Evolutionary conservation across 2,888 invertebrate genomes (phyloP).

Genomic region (Perithous albicinctus): DNA sequence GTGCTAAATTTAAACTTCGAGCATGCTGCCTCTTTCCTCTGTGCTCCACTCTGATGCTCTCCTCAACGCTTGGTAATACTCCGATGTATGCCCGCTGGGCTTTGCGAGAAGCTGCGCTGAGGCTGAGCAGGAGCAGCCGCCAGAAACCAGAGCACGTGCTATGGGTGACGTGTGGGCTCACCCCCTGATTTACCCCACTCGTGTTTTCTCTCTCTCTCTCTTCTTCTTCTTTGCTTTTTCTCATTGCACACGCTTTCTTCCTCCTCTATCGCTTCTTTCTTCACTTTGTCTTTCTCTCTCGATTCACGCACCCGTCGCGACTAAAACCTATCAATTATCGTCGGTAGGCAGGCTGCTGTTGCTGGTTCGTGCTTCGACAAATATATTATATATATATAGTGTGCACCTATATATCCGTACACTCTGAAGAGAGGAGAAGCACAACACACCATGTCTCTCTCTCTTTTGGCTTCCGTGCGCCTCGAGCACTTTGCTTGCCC

Average conservation of each 20-base stretch:
- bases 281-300: slow-evolving; percentile 26
- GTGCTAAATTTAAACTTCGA: slow-evolving; percentile 66
- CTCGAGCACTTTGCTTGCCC: slow-evolving; percentile 35
- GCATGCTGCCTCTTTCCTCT: slow-evolving; percentile 58
- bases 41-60: slow-evolving; percentile 51
- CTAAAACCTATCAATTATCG: slow-evolving; percentile 70
- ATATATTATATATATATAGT: slow-evolving; percentile 20
- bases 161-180: slow-evolving; percentile 80
- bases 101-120: slow-evolving; percentile 64
- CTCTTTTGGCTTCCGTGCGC: slow-evolving; percentile 29
- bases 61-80: slow-evolving; percentile 29
- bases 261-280: slow-evolving; percentile 41
- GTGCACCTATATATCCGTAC: background rate
- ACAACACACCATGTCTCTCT: slow-evolving; percentile 40
- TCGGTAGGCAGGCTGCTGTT: slow-evolving; percentile 57
- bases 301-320: slow-evolving; percentile 34
- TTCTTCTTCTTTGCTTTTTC: slow-evolving; percentile 1
- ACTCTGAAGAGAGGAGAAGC: slow-evolving; percentile 1
- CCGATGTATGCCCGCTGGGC: slow-evolving; percentile 32
- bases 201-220: slow-evolving; percentile 51
- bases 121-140: slow-evolving; percentile 81
- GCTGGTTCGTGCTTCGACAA: background rate
- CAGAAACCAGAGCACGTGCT: slow-evolving; percentile 84
- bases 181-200: slow-evolving; percentile 73
- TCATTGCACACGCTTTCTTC: slow-evolving; percentile 26